Evolutionary conservation across 1,140 invertebrate species (phyloP).

Genomic region (Drosophila mayri): DNA sequence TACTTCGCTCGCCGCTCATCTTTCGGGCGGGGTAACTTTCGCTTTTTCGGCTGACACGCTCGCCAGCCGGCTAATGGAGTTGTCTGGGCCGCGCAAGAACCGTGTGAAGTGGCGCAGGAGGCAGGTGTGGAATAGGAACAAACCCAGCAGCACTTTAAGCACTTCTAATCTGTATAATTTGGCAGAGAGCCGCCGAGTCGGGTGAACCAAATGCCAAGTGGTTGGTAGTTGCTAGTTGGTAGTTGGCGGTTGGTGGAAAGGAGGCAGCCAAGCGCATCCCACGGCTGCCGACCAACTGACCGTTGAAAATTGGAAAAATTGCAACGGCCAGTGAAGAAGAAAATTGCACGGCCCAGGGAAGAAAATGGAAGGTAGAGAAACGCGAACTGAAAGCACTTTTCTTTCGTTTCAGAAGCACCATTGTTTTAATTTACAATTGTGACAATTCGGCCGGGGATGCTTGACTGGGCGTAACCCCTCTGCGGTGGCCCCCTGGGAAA

Average conservation of each 20-base stretch:
- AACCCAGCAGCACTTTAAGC: slow-evolving; percentile 57
- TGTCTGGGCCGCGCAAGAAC: slow-evolving; percentile 52
- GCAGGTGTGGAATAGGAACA: slow-evolving; percentile 70
- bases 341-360: slow-evolving; percentile 70
- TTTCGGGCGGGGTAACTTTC: slow-evolving; percentile 60
- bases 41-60: slow-evolving; percentile 60
- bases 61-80: slow-evolving; percentile 50
- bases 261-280: slow-evolving; percentile 61
- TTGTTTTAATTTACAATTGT: slow-evolving; percentile 79
- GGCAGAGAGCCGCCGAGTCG: slow-evolving; percentile 33
- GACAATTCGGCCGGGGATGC: slow-evolving; percentile 70
- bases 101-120: slow-evolving; percentile 54
- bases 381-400: slow-evolving; percentile 62
- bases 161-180: slow-evolving; percentile 78
- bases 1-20: slow-evolving; percentile 38
- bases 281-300: slow-evolving; percentile 77
- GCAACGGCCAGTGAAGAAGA: slow-evolving; percentile 83
- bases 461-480: slow-evolving; percentile 37
- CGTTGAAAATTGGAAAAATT: slow-evolving; percentile 84
- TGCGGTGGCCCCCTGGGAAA: slow-evolving; percentile 57
- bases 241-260: slow-evolving; percentile 23
- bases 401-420: slow-evolving; percentile 52
- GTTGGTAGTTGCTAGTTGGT: slow-evolving; percentile 16
- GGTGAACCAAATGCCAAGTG: slow-evolving; percentile 12
- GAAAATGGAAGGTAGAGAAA: slow-evolving; percentile 41